Percentiles rank a stretch among this genome's conserved stretches.
Evolutionary conservation across 2,888 invertebrate genomes (phyloP).

Genomic region (Neuroscelio doddi): DNA sequence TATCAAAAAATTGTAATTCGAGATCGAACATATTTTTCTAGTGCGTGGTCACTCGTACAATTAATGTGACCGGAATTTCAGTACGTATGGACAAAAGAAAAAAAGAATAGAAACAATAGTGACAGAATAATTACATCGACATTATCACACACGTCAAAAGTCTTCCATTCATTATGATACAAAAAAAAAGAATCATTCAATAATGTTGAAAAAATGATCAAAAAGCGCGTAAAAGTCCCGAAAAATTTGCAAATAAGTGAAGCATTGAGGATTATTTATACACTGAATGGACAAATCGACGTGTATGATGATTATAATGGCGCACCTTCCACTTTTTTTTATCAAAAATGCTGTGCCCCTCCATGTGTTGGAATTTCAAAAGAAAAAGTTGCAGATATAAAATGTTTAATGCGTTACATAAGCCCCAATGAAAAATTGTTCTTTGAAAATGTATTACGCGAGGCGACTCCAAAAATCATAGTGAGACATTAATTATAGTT

Average conservation of each 20-base stretch:
- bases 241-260: conserved; percentile 4
- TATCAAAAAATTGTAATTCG: conserved; percentile 21
- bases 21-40: conserved; percentile 25
- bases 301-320: background rate
- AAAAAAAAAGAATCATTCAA: background rate
- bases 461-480: no score
- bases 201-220: background rate
- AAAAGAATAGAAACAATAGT: conserved; percentile 1
- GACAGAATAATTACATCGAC: background rate
- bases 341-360: background rate
- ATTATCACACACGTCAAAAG: background rate
- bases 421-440: background rate
- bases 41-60: conserved; percentile 38
- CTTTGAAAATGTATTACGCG: no score
- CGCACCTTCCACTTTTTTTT: background rate
- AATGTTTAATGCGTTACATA: background rate
- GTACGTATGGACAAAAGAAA: conserved; percentile 25
- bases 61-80: conserved; percentile 36
- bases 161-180: background rate
- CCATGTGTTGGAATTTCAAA: background rate
- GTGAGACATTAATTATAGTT: no score
- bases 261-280: background rate
- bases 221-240: background rate
- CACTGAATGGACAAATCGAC: background rate
- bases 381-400: background rate